These are phyloP conservation scores for Anodontia alba DNA, from an alignment of 2,888 invertebrate species.

Conservation along the genomic window DNA sequence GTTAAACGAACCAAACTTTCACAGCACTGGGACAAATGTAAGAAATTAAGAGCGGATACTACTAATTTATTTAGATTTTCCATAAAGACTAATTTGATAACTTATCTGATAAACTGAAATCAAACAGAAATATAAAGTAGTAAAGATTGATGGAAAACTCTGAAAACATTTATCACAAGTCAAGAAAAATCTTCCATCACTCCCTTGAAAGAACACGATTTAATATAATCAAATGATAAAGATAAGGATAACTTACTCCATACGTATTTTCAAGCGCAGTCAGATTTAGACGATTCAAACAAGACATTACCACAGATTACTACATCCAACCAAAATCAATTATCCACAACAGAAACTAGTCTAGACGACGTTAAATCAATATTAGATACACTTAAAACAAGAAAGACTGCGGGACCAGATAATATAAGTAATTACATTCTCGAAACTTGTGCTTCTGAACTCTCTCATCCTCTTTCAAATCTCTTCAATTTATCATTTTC, in stretches of 20 bases:
- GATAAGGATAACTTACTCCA: no score
- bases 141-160: neutral
- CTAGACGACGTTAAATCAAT: neutral
- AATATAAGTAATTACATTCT: conserved; percentile 9
- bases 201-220: no score
- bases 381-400: neutral
- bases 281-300: no score
- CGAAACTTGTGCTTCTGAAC: conserved; percentile 11
- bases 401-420: neutral
- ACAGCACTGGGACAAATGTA: neutral
- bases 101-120: conserved; percentile 8
- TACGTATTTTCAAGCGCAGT: no score
- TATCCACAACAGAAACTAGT: no score
- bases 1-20: neutral
- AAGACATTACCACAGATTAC: no score
- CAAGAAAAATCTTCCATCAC: no score
- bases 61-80: neutral
- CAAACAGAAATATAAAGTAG: neutral
- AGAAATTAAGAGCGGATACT: neutral
- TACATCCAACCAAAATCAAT: no score
- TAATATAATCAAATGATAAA: no score
- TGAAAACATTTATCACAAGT: neutral
- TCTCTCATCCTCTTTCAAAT: conserved; percentile 23
- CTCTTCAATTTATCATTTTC: conserved; percentile 27
- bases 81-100: neutral